Evolutionary conservation across 2,888 invertebrate genomes (phyloP).

Genomic region (Cotesia congregata): DNA sequence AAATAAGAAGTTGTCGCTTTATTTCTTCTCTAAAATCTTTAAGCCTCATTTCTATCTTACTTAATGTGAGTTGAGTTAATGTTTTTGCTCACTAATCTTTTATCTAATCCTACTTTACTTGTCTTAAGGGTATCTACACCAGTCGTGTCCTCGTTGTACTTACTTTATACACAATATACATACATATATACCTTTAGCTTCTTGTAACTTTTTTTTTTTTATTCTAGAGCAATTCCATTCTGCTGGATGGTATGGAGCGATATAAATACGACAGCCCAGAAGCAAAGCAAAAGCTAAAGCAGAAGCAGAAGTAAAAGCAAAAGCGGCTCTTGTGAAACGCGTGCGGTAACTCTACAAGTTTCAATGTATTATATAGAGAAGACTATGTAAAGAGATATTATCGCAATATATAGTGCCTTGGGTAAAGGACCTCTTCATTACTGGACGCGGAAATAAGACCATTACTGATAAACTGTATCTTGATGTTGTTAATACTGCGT

Average conservation of each 20-base stretch:
- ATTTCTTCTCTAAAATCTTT: neutral
- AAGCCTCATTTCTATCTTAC: neutral
- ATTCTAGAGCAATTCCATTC: neutral
- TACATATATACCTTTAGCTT: neutral
- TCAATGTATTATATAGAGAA: slow-evolving; percentile 21
- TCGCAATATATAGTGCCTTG: slow-evolving; percentile 44
- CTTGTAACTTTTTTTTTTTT: neutral
- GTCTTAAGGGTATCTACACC: neutral
- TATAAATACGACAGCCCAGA: slow-evolving; percentile 3
- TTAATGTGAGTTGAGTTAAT: neutral
- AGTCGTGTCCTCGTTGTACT: neutral
- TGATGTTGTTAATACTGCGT: slow-evolving; percentile 20
- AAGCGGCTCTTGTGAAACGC: slow-evolving; percentile 15
- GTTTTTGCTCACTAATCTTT: neutral
- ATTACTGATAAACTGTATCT: slow-evolving; percentile 55
- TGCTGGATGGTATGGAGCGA: neutral
- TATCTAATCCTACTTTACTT: neutral
- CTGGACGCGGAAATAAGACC: slow-evolving; percentile 54
- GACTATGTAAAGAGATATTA: slow-evolving; percentile 51
- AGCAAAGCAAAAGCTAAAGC: slow-evolving; percentile 1
- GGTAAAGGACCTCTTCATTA: slow-evolving; percentile 53
- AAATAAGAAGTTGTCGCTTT: neutral
- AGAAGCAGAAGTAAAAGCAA: neutral
- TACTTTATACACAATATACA: neutral
- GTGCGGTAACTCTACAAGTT: slow-evolving; percentile 1